Evolutionary conservation across 2,888 invertebrate genomes (phyloP), one percentile per base, ranked within the genome.

Genomic region (Sicus ferrugineus): DNA sequence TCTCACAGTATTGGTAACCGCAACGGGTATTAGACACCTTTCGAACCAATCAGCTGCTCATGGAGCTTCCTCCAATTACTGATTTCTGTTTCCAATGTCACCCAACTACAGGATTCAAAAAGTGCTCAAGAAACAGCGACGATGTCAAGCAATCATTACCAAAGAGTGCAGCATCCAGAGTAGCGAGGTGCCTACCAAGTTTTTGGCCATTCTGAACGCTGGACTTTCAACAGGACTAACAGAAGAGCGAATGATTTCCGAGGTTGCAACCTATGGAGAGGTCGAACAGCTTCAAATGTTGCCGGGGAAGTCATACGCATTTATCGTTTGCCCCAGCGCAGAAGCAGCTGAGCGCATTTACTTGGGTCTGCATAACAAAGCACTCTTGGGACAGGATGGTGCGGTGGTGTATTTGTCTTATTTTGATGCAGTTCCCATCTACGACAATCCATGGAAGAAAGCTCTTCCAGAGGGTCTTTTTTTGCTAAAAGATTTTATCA

Each of bases 201-300:
- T 73, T 68, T 66, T 86, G 34, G 81, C 75, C 1, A 94, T 97
- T n/a, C 93, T 94, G 77, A 97, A 97, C 86, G 93, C 91, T 30
- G 97, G 97, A 1, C 88, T 96, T 71, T 92, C 92, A 2, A 94
- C 93, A 75, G 94, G 94, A 5, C 86, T 95, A 26, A 87, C 89
- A 5, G 90, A 92, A 80, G 90, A 91, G 78, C 81, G 86, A 59
- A 79, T 96, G 11, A 79, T 89, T 5, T 80, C 87, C 52, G 81
- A 89, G 5, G 88, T 90, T 66, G 79, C 84, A 4, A 79, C 86
- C 68, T 86, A 87, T 81, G 89, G 91, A 1, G 70, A 79, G 26
- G 80, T 92, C 2, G 87, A 88, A 23, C 88, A 89, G 61, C 87
- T 94, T 46, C 83, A 90, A 42, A 90, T 95, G 88, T 83, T 93